Percentiles rank a stretch among this genome's conserved stretches.
Evolutionary conservation across 2,888 invertebrate species (phyloP).

Genomic region (Strigamia maritima): DNA sequence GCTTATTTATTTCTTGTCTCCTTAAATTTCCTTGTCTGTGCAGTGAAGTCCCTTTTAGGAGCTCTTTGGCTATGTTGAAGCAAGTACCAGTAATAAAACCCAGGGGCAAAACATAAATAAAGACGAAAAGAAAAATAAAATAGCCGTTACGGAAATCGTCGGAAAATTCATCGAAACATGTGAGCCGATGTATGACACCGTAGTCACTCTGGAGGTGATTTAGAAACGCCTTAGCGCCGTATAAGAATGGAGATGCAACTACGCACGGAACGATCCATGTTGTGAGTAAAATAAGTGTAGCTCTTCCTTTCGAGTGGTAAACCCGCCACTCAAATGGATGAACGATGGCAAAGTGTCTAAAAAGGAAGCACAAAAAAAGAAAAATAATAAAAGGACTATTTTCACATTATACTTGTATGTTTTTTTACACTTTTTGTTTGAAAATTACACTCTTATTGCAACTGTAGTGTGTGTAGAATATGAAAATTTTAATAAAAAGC

Average conservation of each 20-base stretch:
- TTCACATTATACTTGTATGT: not conserved
- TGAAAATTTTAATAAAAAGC: not conserved
- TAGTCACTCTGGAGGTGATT: conserved; percentile 49
- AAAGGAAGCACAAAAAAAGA: conserved; percentile 42
- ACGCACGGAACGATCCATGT: conserved; percentile 53
- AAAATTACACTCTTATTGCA: no score
- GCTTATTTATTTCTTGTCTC: conserved; percentile 47
- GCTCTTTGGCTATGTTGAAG: conserved; percentile 47
- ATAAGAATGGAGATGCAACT: conserved; percentile 48
- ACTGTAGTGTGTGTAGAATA: not conserved
- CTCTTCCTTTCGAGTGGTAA: conserved; percentile 50
- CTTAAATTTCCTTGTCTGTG: conserved; percentile 46
- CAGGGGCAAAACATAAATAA: conserved; percentile 53
- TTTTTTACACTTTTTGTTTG: no score
- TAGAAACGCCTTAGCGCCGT: conserved; percentile 45
- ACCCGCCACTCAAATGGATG: conserved; percentile 54
- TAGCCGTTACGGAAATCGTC: conserved; percentile 51
- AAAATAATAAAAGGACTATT: not conserved
- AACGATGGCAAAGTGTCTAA: conserved; percentile 55
- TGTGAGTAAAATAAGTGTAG: conserved; percentile 50
- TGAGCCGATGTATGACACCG: conserved; percentile 52
- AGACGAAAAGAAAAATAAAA: conserved; percentile 53
- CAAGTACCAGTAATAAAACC: conserved; percentile 51
- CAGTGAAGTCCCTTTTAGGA: conserved; percentile 47
- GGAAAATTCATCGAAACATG: conserved; percentile 53